Evolutionary conservation across 1,140 invertebrate species (phyloP).

Genomic region (Asbolus verrucosus): DNA sequence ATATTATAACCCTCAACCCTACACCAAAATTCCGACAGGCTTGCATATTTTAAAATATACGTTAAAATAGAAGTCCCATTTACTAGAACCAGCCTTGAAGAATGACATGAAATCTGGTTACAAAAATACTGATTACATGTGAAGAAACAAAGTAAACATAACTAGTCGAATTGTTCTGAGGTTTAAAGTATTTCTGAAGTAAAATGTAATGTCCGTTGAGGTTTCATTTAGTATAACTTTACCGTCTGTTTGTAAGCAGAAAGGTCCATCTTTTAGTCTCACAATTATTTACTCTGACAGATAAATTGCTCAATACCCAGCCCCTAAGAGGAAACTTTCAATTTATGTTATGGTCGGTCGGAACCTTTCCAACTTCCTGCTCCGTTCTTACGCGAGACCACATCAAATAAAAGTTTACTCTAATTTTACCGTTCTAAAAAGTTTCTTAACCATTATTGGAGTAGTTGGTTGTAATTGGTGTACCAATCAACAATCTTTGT

Average conservation of each 20-base stretch:
- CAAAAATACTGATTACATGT: too few relatives aligned
- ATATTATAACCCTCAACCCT: conserved; percentile 10
- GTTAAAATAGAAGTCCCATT: background rate
- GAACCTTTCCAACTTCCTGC: conserved; percentile 35
- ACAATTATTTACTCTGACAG: conserved; percentile 36
- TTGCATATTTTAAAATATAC: background rate
- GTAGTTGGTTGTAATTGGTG: background rate
- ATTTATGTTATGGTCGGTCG: conserved; percentile 32
- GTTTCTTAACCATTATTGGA: conserved; percentile 8
- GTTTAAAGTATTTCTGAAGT: background rate
- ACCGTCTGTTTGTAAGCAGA: conserved; percentile 21
- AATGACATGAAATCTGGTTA: too few relatives aligned
- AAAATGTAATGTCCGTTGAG: background rate
- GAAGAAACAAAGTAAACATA: too few relatives aligned
- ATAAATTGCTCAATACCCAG: conserved; percentile 29
- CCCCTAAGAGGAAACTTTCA: conserved; percentile 33
- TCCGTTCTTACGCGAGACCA: conserved; percentile 21
- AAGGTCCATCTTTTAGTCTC: conserved; percentile 33
- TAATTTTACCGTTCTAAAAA: conserved; percentile 16
- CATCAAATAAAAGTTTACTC: conserved; percentile 35
- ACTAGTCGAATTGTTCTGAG: too few relatives aligned
- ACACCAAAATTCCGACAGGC: background rate
- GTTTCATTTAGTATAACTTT: conserved; percentile 3
- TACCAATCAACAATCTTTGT: background rate
- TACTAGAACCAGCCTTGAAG: background rate